Conservation (phyloP, 2,888 invertebrate species). For the Drosophila macrospina region DNA sequence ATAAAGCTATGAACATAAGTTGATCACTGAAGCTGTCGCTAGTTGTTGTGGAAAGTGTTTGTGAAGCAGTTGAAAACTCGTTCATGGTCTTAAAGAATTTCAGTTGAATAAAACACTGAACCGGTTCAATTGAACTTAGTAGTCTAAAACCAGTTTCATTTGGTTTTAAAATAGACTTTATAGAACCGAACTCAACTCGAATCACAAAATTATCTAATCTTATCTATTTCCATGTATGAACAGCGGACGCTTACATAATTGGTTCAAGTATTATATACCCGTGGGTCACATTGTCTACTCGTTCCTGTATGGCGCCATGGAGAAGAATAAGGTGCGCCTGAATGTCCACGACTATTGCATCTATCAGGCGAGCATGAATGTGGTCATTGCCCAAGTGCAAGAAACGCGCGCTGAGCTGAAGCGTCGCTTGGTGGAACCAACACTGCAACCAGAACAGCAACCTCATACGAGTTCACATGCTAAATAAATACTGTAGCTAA, state of each 20-base stretch:
- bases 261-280: constrained; percentile 89
- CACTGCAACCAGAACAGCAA: neutral
- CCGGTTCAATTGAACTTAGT: too few species aligned
- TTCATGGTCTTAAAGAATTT: too few species aligned
- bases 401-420: constrained; percentile 61
- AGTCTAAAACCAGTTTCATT: neutral
- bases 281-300: constrained; percentile 87
- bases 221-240: neutral
- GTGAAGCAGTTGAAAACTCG: too few species aligned
- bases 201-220: neutral
- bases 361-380: constrained; percentile 91
- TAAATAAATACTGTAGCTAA: constrained; percentile 5
- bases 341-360: constrained; percentile 91
- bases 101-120: too few species aligned
- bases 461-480: neutral
- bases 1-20: too few species aligned
- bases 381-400: constrained; percentile 86
- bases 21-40: too few species aligned
- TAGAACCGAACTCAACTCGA: neutral
- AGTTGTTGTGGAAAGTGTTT: too few species aligned
- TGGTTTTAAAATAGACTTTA: neutral
- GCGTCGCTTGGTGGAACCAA: neutral
- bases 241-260: constrained; percentile 88
- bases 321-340: constrained; percentile 87
- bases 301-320: constrained; percentile 89